A percentile compares a stretch with the other conserved stretches of the same genome.
Evolutionary conservation across 2,113 vertebrate species (phyloP).

Genomic region (Paraplagusia blochii): DNA sequence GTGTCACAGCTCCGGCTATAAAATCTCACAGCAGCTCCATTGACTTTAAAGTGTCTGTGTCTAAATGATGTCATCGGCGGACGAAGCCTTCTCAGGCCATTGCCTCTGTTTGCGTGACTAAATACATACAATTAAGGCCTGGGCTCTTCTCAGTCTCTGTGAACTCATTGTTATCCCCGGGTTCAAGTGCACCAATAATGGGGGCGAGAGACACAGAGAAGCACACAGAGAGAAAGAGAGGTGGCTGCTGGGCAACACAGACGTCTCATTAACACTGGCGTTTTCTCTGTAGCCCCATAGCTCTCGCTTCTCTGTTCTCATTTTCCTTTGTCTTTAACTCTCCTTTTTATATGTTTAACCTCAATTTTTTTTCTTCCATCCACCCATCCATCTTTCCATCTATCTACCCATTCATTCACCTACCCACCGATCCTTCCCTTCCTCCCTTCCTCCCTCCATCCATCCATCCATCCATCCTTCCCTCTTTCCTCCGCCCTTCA

Average conservation of each 20-base stretch:
- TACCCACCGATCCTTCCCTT: background rate
- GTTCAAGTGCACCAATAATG: slow-evolving; percentile 99
- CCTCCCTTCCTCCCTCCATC: slow-evolving; percentile 10
- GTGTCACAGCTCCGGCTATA: slow-evolving; percentile 29
- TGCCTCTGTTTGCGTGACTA: slow-evolving; percentile 99
- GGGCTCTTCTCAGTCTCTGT: slow-evolving; percentile 95
- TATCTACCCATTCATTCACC: background rate
- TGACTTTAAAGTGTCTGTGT: slow-evolving; percentile 82
- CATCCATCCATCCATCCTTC: background rate
- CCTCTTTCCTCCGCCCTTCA: slow-evolving; percentile 16
- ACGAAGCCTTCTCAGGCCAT: slow-evolving; percentile 98
- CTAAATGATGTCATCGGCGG: slow-evolving; percentile 96
- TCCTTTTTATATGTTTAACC: slow-evolving; percentile 18
- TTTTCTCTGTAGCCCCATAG: slow-evolving; percentile 67
- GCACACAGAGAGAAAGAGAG: slow-evolving; percentile 71
- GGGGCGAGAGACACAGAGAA: slow-evolving; percentile 81
- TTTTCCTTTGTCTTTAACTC: slow-evolving; percentile 21
- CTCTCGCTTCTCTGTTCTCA: slow-evolving; percentile 57
- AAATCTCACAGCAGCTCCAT: slow-evolving; percentile 81
- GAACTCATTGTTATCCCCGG: slow-evolving; percentile 98
- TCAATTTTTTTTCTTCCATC: slow-evolving; percentile 1
- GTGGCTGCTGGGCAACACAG: slow-evolving; percentile 87
- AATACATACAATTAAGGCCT: slow-evolving; percentile 99
- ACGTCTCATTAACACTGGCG: slow-evolving; percentile 86
- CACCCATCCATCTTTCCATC: background rate